Conservation (phyloP, 2,113 vertebrate species). For the Pipa parva region DNA sequence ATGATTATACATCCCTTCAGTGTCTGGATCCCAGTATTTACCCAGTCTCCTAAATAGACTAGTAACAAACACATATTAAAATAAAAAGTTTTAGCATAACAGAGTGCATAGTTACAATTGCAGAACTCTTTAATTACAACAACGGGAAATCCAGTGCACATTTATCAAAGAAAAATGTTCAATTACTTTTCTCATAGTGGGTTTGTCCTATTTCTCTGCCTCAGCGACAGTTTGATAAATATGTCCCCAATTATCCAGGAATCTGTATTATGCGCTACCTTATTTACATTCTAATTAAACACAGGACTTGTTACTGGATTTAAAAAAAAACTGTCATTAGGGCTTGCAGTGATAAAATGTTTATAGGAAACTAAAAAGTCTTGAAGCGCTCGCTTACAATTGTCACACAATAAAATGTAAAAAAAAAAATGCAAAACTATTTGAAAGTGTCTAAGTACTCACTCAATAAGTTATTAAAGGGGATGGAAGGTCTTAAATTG, state of each 20-base stretch:
- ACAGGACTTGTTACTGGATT: not conserved
- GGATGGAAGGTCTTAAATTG: no score
- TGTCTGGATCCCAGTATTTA: not conserved
- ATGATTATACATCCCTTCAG: not conserved
- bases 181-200: constrained; percentile 19
- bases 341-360: not conserved
- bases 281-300: constrained; percentile 32
- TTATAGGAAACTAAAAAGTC: not conserved
- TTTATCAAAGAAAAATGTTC: constrained; percentile 31
- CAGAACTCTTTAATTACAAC: constrained; percentile 23
- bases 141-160: constrained; percentile 3
- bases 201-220: constrained; percentile 12
- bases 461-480: no score
- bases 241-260: constrained; percentile 26
- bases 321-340: not conserved
- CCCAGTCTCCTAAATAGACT: not conserved
- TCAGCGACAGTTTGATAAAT: constrained; percentile 27
- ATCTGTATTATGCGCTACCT: constrained; percentile 25
- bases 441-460: no score
- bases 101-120: not conserved
- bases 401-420: no score
- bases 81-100: not conserved
- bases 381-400: no score
- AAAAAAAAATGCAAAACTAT: no score
- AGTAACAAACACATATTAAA: not conserved